Evolutionary conservation across 2,113 vertebrate genomes (phyloP), one percentile per base, ranked within the genome.

Genomic region (Carassius carassius): DNA sequence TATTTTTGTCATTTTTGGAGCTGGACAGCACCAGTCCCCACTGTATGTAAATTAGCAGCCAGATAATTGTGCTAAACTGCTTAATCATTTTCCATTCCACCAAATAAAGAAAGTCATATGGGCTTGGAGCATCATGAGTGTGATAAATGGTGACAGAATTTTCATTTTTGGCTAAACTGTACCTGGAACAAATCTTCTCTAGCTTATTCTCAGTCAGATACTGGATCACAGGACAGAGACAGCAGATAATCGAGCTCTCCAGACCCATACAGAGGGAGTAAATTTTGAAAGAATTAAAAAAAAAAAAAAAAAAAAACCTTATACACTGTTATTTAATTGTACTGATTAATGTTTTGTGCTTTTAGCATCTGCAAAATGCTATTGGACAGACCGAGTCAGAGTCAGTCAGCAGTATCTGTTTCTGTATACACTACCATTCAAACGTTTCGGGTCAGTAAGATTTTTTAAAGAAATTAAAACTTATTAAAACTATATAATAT

Each of bases 141-240:
- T 32, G 25, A 65, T 32, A 32, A 65, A 63, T 32, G 16, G 21
- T 11, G 3, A 41, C 19, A 41, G 4, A 21, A 72, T 37, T 72
- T 70, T 12, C 1, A 41, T 35, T 41, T 41, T 41, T 72, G 35
- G 35, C 19, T 72, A 21, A 72, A 72, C 14, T n/a, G 5, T 80
- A 98, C 98, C 96, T 96, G 73, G 96, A 93, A 87, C 91, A 94
- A 86, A 97, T 95, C 90, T 92, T 96, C 86, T 98, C 97, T 85
- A 99, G 92, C 92, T 95, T 96, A 92, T 99, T 99, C 85, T 98
- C 97, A 88, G 95, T 95, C 81, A 99, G 96, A 86, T 99, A 99
- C 84, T 91, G 94, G 91, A 98, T 96, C 86, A 97, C 91, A 11
- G 96, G 97, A 81, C 96, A 96, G 88, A 99, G 93, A 86, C 94